Base-by-base conservation (phyloP, 1,140 invertebrate species). In the Periplaneta americana region DNA sequence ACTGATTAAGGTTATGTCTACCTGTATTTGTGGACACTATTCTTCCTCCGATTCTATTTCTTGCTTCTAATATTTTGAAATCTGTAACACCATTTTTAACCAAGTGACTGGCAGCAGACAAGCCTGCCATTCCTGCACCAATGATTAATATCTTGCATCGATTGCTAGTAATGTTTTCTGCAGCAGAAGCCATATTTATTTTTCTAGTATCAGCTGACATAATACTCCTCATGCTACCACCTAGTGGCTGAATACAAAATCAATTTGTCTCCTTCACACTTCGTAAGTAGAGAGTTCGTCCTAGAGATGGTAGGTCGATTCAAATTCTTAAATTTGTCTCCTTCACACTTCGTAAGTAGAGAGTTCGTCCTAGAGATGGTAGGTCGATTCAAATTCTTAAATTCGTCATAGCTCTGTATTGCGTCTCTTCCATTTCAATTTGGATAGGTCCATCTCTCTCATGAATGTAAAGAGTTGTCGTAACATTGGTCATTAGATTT, bases 91-190 rank as follows among this genome's bases (percentile, higher is more conserved):
- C 93, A 89, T 96, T 96, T 88, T 95, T 95, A 15, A 94, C 86
- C 82, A 98, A 91, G 87, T 96, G 93, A 90, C 94, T 96, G 22
- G 95, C 96, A 33, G 96, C 95, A 18, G 96, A 93, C 80, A 97
- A 87, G 34, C 96, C 96, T 80, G 96, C 94, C 90, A 97, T 95
- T 81, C 96, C 96, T 84, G 92, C 95, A 36, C 96, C 96, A 85
- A 98, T 92, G 85, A 97, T 96, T 83, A 97, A 87, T 82, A 96
- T 91, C 90, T 95, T 94, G 86, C 88, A 92, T 85, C 88, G 89
- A 36, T 80, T 75, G 3, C 35, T 66, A 22, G 9, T 4, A 34
- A 28, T 28, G 28, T 11, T 28, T 32, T 11, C n/a, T n/a, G 22
- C 17, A 32, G 48, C 36, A 32, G 79, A 74, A 15, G 79, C 79